Percentiles rank a stretch among this genome's conserved stretches.
Conservation (phyloP, 2,113 vertebrate species). For the Pseudopipra pipra region DNA sequence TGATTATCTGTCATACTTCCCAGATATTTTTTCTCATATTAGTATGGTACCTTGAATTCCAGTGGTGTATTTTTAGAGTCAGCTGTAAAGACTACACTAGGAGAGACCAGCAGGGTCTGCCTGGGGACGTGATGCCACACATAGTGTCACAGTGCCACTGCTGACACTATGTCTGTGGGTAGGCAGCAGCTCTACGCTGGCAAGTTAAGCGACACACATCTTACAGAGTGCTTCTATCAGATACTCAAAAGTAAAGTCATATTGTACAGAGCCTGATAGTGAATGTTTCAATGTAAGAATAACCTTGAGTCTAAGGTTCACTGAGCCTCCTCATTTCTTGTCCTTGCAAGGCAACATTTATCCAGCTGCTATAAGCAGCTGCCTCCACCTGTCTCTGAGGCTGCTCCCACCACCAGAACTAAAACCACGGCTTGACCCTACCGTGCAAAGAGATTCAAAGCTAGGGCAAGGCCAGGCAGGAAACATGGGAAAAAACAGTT, state of each 20-base stretch:
- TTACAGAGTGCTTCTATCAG: background rate
- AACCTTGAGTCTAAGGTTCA: background rate
- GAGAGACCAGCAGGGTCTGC: background rate
- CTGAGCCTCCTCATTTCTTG: background rate
- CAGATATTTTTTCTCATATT: background rate
- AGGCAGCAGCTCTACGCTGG: background rate
- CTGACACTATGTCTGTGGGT: rapidly evolving
- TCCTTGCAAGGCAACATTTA: background rate
- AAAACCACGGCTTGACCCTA: background rate
- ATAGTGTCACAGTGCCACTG: background rate
- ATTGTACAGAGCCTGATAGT: background rate
- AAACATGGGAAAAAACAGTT: background rate
- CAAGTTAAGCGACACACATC: background rate
- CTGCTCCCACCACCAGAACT: background rate
- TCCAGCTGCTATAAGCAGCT: background rate
- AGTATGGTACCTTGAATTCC: background rate
- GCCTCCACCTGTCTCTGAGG: background rate
- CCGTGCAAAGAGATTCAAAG: background rate
- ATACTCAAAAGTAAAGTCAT: background rate
- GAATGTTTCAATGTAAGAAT: background rate
- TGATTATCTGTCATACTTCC: background rate
- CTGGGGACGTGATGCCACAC: background rate
- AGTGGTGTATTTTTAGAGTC: background rate
- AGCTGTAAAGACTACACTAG: background rate
- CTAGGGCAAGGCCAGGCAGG: background rate